A percentile compares a stretch with the other conserved stretches of the same genome.
phyloP scores from a whole-genome alignment of 1,140 invertebrate genomes.

The Pogonomyrmex californicus region DNA sequence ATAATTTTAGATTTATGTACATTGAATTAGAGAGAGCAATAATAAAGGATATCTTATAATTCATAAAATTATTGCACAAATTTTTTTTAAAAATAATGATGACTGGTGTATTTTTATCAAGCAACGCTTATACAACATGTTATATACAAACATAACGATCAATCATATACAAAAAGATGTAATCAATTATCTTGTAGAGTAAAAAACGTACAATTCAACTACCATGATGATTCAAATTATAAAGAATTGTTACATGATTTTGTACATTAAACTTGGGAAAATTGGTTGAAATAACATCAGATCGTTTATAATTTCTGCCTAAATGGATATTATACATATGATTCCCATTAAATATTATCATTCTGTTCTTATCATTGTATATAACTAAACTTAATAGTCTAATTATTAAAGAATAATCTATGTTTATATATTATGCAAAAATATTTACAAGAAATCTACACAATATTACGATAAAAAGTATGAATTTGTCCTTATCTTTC shows the following conservation, averaged over 20 bases:
- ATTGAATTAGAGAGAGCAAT: not conserved
- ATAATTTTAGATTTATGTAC: not conserved
- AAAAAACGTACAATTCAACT: conserved; percentile 77
- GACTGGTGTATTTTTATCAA: conserved; percentile 76
- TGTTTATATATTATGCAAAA: conserved; percentile 80
- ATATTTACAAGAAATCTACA: conserved; percentile 78
- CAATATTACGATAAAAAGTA: conserved; percentile 61
- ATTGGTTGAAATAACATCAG: conserved; percentile 64
- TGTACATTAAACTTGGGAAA: conserved; percentile 45
- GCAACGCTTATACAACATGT: conserved; percentile 75
- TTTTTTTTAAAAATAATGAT: conserved; percentile 76
- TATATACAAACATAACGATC: conserved; percentile 77
- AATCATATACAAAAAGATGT: conserved; percentile 80
- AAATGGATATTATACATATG: conserved; percentile 53
- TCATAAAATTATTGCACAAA: conserved; percentile 17
- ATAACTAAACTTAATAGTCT: conserved; percentile 78
- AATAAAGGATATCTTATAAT: not conserved
- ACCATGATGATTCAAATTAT: conserved; percentile 52
- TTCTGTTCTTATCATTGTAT: conserved; percentile 52
- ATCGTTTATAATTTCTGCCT: conserved; percentile 45
- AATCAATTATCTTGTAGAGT: conserved; percentile 76
- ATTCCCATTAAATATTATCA: conserved; percentile 64
- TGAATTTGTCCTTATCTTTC: not conserved
- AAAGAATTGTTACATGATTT: conserved; percentile 48
- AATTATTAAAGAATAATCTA: conserved; percentile 72